Base-by-base conservation (phyloP, 2,888 invertebrate species). In the Congeria kusceri region DNA sequence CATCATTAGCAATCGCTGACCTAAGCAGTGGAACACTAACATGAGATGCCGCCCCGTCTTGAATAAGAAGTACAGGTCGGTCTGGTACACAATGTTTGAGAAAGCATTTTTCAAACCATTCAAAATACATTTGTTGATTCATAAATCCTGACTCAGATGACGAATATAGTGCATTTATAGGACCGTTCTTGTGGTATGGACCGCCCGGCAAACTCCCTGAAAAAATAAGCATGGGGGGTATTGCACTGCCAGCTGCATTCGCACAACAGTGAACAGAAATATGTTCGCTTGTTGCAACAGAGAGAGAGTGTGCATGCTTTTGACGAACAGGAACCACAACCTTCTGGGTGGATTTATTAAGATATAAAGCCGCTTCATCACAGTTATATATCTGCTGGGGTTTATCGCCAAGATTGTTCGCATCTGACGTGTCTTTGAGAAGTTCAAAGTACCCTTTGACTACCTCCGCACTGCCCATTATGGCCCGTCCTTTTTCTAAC, bases 1-100 rank as follows among this genome's bases (percentile, higher is more conserved):
- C 73, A 63, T 73, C 67, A 56, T 83, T 77, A 1, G 59, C 75
- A 4, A 77, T n/a, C n/a, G n/a, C n/a, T n/a, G n/a, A n/a, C n/a
- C 59, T 9, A 5, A 77, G 67, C 0, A 83, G 29, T 2, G 20
- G 25, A n/a, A 47, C 29, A 49, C 77, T 74, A 1, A 81, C 11
- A 56, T 74, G 77, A 7, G 77, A 81, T 0, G 66, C 65, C 0
- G 75, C 72, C 13, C 78, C 71, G 57, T 76, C 70, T 62, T 78
- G 72, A 0, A 82, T 61, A 0, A 75, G 46, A 0, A 78, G 27
- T 2, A 74, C 0, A 1, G 77, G 81, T 0, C 63, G 62, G 18
- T 74, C 20, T 11, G 63, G 27, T 0, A 62, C 47, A 4, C 49
- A 49, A 64, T 58, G n/a, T n/a, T n/a, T n/a, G n/a, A n/a, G n/a